A percentile compares a stretch with the other conserved stretches of the same genome.
phyloP scores from a whole-genome alignment of 2,888 invertebrate species.

The Folsomia manolachei region DNA sequence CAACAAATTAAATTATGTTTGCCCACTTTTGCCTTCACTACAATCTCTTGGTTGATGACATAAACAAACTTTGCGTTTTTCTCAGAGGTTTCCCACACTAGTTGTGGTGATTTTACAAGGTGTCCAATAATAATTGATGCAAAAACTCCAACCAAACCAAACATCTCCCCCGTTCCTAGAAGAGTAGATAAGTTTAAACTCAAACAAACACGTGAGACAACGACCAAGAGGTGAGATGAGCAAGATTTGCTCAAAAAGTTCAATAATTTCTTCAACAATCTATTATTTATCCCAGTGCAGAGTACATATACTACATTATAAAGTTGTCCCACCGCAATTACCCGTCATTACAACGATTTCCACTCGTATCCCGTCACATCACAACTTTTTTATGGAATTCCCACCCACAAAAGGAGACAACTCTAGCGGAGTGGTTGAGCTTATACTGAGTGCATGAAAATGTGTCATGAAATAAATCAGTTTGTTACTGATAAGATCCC shows the following conservation, averaged over 20 bases:
- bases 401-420: slow-evolving; percentile 4
- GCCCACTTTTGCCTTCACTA: neutral
- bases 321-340: too few species aligned
- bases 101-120: neutral
- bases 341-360: neutral
- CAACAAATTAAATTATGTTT: neutral
- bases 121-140: neutral
- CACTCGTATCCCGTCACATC: neutral
- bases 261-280: too few species aligned
- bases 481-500: neutral
- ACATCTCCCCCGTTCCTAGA: too few species aligned
- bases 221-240: too few species aligned
- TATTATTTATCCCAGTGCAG: too few species aligned
- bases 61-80: neutral
- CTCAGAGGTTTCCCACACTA: neutral
- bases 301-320: too few species aligned
- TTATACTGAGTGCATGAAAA: neutral
- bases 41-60: neutral
- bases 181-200: too few species aligned
- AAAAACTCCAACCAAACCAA: neutral
- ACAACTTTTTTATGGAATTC: neutral
- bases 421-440: too few species aligned
- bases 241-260: too few species aligned
- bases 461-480: slow-evolving; percentile 3
- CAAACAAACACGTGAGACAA: too few species aligned